Percentiles rank a stretch among this genome's conserved stretches.
Evolutionary conservation across 2,113 vertebrate species (phyloP).

Genomic region (Glaucomys volans): DNA sequence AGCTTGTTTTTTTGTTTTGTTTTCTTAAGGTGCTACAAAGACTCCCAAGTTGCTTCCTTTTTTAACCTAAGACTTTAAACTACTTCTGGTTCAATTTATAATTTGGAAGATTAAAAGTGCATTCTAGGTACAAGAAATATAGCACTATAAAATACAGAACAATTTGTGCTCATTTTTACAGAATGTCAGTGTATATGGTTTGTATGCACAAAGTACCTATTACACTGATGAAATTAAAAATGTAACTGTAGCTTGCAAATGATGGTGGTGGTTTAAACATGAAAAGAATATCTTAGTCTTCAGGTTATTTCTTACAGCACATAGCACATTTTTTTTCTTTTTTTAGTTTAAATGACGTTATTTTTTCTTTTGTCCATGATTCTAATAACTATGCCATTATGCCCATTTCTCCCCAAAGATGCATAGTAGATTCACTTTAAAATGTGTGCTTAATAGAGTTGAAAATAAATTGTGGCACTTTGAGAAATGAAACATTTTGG

Average conservation of each 20-base stretch:
- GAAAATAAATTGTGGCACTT: not conserved
- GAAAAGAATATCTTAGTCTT: not conserved
- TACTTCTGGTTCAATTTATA: not conserved
- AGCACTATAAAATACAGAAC: not conserved
- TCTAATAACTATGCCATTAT: not conserved
- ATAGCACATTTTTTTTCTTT: not conserved
- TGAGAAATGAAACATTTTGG: slow-evolving; percentile 4
- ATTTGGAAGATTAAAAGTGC: slow-evolving; percentile 10
- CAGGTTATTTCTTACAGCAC: not conserved
- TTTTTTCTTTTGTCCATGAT: not conserved
- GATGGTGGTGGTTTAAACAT: not conserved
- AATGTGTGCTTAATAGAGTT: not conserved
- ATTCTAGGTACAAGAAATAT: not conserved
- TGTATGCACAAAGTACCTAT: not conserved
- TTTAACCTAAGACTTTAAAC: not conserved
- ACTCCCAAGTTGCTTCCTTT: not conserved
- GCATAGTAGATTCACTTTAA: not conserved
- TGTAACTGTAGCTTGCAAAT: not conserved
- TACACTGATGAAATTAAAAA: not conserved
- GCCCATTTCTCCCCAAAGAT: not conserved
- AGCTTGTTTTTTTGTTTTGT: not conserved
- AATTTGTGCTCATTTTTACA: not conserved
- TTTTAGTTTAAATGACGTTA: slow-evolving; percentile 7
- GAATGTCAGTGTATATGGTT: not conserved
- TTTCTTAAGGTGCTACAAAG: not conserved